A percentile compares a stretch with the other conserved stretches of the same genome.
phyloP scores from a whole-genome alignment of 2,797 vertebrate species.

The Luscinia luscinia region DNA sequence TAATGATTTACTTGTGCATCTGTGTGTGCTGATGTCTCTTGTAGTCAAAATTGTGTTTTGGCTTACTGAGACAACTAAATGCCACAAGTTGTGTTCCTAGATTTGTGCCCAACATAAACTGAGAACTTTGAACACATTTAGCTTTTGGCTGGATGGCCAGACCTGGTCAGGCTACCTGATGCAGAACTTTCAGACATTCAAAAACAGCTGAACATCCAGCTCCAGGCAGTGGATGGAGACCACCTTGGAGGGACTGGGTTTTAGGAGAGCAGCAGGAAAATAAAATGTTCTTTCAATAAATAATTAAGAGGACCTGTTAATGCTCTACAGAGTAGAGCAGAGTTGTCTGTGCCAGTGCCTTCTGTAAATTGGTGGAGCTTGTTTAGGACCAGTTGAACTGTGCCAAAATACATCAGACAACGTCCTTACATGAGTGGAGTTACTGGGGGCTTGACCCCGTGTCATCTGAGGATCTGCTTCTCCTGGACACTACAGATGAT shows the following conservation, averaged over 20 bases:
- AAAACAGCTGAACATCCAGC: neutral
- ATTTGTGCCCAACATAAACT: neutral
- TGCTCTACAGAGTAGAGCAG: neutral
- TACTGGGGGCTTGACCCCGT: neutral
- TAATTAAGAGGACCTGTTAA: constrained; percentile 53
- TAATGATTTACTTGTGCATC: neutral
- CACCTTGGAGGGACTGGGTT: constrained; percentile 45
- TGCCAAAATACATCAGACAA: neutral
- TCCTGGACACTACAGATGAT: neutral
- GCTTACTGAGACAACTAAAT: neutral
- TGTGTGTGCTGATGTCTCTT: neutral
- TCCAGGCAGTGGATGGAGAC: constrained; percentile 6
- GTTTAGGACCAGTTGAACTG: neutral
- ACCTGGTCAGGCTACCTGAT: neutral
- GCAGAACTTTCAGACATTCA: neutral
- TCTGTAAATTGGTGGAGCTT: constrained; percentile 13
- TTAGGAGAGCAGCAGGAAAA: constrained; percentile 34
- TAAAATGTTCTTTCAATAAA: constrained; percentile 54
- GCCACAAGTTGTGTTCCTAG: neutral
- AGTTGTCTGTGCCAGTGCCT: constrained; percentile 46
- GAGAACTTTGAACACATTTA: neutral
- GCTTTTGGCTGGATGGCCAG: neutral
- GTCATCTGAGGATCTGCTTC: neutral
- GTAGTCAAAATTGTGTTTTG: neutral
- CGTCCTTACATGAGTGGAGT: neutral